Conservation (phyloP, 2,888 invertebrate genomes). For the Altica lythri region DNA sequence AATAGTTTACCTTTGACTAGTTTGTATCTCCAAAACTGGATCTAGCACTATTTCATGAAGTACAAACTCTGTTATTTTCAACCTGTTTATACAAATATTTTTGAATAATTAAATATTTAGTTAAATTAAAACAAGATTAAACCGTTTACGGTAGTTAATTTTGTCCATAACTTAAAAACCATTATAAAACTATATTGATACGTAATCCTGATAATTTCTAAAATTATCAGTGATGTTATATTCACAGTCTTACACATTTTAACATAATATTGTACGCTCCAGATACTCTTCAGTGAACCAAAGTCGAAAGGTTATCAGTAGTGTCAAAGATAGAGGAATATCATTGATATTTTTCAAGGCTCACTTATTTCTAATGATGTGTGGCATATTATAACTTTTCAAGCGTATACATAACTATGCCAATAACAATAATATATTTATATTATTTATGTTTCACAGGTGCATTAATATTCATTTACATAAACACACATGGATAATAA, state of each 20-base stretch:
- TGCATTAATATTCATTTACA: too few species aligned
- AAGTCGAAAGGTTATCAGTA: constrained; percentile 44
- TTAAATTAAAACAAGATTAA: too few species aligned
- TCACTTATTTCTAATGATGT: constrained; percentile 48
- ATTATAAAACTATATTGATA: not conserved
- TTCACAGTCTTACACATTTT: constrained; percentile 21
- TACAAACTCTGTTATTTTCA: too few species aligned
- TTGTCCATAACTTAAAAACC: too few species aligned
- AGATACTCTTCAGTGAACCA: constrained; percentile 45
- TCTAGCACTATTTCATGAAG: too few species aligned
- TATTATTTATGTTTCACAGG: not conserved
- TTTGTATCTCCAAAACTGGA: too few species aligned
- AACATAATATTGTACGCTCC: constrained; percentile 35
- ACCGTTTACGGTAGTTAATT: too few species aligned
- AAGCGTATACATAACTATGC: constrained; percentile 8
- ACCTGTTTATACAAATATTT: too few species aligned
- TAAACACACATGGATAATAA: too few species aligned
- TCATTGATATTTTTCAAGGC: constrained; percentile 45
- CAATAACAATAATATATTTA: constrained; percentile 7
- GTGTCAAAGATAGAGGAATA: constrained; percentile 37
- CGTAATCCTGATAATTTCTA: constrained; percentile 4
- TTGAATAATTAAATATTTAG: too few species aligned
- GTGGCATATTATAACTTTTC: constrained; percentile 31
- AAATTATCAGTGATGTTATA: constrained; percentile 15
- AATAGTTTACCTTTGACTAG: too few species aligned